Evolutionary conservation across 2,113 vertebrate genomes (phyloP), one percentile per base, ranked within the genome.

Genomic region (Megaceryle maxima): DNA sequence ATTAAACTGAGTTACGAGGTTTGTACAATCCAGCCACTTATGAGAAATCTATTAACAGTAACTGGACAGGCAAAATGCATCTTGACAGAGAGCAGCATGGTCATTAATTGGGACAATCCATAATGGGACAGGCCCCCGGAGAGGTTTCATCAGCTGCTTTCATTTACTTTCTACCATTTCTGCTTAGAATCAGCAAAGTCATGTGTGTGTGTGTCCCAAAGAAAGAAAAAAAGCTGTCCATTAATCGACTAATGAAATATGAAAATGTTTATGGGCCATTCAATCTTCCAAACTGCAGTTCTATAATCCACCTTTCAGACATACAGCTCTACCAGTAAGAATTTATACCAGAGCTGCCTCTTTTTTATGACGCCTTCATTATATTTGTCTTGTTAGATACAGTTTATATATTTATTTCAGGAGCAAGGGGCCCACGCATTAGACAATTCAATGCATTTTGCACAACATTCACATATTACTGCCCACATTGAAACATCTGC

Each of bases 221-320:
- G 95, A 96, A 96, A 94, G 93, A 19, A 96, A 97, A 97, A 96
- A 96, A 96, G 95, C 82, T 53, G 37, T 94, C 97, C 98, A 98
- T 98, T 98, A 98, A 98, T 98, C 96, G 94, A 97, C 98, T 98
- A 98, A 98, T 98, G 98, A 98, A 98, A 98, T 98, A 98, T 98
- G 98, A 98, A 98, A 98, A 98, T 98, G 98, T 98, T 98, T 98
- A 98, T 98, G 97, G 98, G 96, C 97, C 96, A 96, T 97, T 98
- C 98, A 97, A 97, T 98, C 98, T 98, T 98, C 97, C 96, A 97
- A 98, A 98, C 97, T 96, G 98, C 98, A 96, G 96, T 97, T 98
- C 98, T 97, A 97, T 97, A 98, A 97, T 97, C 98, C 97, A 98
- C 98, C 98, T 97, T 96, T 97, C 98, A 98, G 98, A 97, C 94